Conservation (phyloP, 1,140 invertebrate species). For the Apis dorsata region DNA sequence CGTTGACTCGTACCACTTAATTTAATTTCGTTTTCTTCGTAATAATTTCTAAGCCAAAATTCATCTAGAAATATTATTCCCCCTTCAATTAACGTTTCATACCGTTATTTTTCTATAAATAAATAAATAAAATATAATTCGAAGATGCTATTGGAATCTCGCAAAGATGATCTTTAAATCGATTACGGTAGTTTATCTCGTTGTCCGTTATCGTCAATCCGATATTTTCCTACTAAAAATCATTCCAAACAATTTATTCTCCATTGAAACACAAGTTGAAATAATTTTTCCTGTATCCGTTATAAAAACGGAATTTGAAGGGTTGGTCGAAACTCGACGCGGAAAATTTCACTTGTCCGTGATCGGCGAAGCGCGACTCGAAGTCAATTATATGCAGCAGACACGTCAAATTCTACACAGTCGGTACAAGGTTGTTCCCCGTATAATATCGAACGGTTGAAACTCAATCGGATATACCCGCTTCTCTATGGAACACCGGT, state of each 20-base stretch:
- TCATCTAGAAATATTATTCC: no score
- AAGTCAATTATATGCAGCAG: not conserved
- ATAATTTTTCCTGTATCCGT: no score
- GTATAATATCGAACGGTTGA: slow-evolving; percentile 2
- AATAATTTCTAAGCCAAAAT: not conserved
- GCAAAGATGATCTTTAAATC: not conserved
- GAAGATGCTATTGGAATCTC: no score
- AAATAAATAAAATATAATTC: no score
- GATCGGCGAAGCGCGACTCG: not conserved
- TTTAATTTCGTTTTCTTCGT: not conserved
- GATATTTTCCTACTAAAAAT: no score
- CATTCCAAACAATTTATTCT: no score
- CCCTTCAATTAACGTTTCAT: no score
- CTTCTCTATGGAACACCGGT: slow-evolving; percentile 19
- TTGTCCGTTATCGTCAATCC: no score
- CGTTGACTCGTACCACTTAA: not conserved
- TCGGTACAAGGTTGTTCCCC: not conserved
- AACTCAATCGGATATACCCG: slow-evolving; percentile 1
- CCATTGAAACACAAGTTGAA: no score
- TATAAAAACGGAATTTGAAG: not conserved
- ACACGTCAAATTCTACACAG: slow-evolving; percentile 1
- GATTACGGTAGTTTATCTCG: no score
- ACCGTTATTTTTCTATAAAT: no score
- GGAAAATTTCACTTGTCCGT: not conserved
- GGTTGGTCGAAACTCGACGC: not conserved